Percentiles rank a stretch among this genome's conserved stretches.
Evolutionary conservation across 1,140 invertebrate species (phyloP).

Genomic region (Drosophila sucinea): DNA sequence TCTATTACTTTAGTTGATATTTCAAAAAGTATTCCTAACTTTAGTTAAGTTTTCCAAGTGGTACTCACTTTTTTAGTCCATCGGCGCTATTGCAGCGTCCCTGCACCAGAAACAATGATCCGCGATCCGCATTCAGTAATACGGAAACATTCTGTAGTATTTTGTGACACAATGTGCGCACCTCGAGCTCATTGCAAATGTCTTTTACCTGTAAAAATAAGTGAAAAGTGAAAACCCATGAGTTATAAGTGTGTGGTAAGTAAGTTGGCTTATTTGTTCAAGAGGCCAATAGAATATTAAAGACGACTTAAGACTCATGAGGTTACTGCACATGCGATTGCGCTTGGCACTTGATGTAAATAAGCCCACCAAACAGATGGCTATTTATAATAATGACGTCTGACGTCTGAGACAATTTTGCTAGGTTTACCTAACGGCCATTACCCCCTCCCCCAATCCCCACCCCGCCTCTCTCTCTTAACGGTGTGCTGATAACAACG

Average conservation of each 20-base stretch:
- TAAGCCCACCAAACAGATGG: conserved; percentile 33
- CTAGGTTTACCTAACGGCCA: conserved; percentile 19
- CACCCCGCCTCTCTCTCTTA: conserved; percentile 30
- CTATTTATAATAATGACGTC: conserved; percentile 31
- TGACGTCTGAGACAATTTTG: conserved; percentile 49
- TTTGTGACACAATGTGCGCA: conserved; percentile 96
- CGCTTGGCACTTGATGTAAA: conserved; percentile 4
- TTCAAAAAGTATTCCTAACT: too few relatives aligned
- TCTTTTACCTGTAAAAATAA: conserved; percentile 90
- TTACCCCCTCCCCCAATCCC: background rate
- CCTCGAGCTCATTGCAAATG: conserved; percentile 97
- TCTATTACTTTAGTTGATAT: too few relatives aligned
- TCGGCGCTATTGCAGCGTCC: conserved; percentile 85
- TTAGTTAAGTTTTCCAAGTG: background rate
- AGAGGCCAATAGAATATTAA: background rate
- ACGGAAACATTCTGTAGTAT: conserved; percentile 98
- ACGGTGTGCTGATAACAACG: conserved; percentile 72
- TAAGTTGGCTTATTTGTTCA: background rate
- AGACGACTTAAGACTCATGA: background rate
- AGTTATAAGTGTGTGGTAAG: background rate
- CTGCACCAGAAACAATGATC: conserved; percentile 96
- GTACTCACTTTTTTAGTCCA: conserved; percentile 81
- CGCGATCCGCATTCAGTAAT: conserved; percentile 94
- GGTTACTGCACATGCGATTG: conserved; percentile 22
- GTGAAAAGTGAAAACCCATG: conserved; percentile 1